Base-by-base conservation (phyloP, 2,113 vertebrate genomes). In the Blennius ocellaris region DNA sequence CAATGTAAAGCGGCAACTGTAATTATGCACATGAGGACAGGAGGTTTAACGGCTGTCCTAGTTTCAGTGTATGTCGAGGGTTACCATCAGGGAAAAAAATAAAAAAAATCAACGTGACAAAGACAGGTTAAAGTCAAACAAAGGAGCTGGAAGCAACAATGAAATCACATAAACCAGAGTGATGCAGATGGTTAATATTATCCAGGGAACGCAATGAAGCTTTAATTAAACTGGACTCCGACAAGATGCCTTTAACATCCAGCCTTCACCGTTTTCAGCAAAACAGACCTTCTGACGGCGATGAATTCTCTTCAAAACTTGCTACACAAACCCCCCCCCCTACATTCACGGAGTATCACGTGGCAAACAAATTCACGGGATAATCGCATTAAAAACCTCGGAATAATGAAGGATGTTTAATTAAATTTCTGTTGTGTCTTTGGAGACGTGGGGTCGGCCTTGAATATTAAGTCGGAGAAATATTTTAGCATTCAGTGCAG, bases 401-500 rank as follows among this genome's bases (percentile, higher is more conserved):
- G 21, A 30, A 61, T 55, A 60, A 64, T 38, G 59, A n/a, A 67
- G 48, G 39, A 62, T 58, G 48, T 66, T 68, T 11, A 43, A 58
- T 62, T 39, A 44, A 68, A 57, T 47, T 6, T 51, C n/a, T 11
- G 17, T 4, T 47, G 45, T 54, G 37, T 37, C 11, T 68, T 38
- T 11, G 7, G 38, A 47, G 36, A 77, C 3, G 44, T 12, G 14
- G 36, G 15, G 49, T 14, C 40, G 21, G 62, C n/a, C 11, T 70
- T 67, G 43, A 65, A 60, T 38, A 54, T 45, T 12, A 68, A 7
- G 30, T 58, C 16, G 16, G 10, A 69, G 61, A 16, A 51, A 14
- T 67, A 61, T 62, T 11, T 73, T 47, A 74, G 75, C 64, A 73
- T 87, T 86, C 83, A 83, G 73, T 77, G 89, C 74, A 78, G 76